Evolutionary conservation across 1,140 invertebrate species (phyloP), one percentile per base, ranked within the genome.

Genomic region (Leguminivora glycinivorella): DNA sequence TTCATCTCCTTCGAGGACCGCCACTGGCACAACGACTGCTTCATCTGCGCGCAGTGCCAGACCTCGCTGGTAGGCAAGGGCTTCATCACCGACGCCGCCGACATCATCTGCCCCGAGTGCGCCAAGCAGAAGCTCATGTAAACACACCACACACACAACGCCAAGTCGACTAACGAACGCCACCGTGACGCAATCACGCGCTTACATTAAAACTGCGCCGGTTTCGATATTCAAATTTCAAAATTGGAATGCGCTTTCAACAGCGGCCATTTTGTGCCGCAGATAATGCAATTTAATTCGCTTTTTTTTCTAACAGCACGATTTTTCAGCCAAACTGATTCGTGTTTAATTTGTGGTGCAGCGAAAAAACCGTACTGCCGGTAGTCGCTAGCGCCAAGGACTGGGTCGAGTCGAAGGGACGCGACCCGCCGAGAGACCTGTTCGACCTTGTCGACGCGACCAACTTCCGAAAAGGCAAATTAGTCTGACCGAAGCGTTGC

Each of bases 1-100:
- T 99, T 99, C 94, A 99, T 99, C 92, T 99, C 98, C 52, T 99
- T 99, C 93, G 98, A 99, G 91, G 98, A 99, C 92, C 96, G 98
- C 74, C 98, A 99, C 92, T 99, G 99, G 99, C 99, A 99, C 93
- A 99, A 99, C 92, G 98, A 99, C 91, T 99, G 99, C 93, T 99
- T 99, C 94, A 96, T 98, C 88, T 99, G 99, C 93, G 97, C 97
- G 80, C 95, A 95, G 76, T 99, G 99, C 94, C 96, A 97, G 84
- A 95, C 96, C 58, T 98, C 97, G 56, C 94, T 99, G 80, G 98
- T 99, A 24, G 98, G 98, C 72, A 97, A 98, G 85, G 99, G 99
- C 72, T 99, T 99, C 93, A 99, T 99, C 92, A 99, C 98, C 81
- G 98, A 99, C 88, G 97, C 94, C 5, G 90, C 91, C 71, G 98